Percentiles rank a stretch among this genome's conserved stretches.
Conservation (phyloP, 1,140 invertebrate species). For the Sesamia nonagrioides region DNA sequence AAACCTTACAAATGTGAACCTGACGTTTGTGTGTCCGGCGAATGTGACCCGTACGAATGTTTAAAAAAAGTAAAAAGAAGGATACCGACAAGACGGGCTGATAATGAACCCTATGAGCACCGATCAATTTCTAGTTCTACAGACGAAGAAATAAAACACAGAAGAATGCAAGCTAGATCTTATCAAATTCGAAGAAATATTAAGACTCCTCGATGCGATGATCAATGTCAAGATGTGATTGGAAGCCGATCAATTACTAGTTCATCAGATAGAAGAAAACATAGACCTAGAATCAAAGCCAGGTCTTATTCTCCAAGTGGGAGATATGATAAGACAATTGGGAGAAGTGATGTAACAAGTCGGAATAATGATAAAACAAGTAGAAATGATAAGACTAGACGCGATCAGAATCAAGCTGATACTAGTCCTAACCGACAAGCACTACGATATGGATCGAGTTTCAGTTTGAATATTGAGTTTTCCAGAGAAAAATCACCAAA, state of each 20-base stretch:
- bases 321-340: too few relatives aligned
- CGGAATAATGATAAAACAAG: too few relatives aligned
- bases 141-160: constrained; percentile 40
- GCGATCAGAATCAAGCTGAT: background rate
- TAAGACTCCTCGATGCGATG: background rate
- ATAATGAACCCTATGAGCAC: background rate
- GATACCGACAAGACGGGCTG: constrained; percentile 35
- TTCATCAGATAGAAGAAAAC: constrained; percentile 43
- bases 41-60: constrained; percentile 64
- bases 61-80: constrained; percentile 56
- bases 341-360: background rate
- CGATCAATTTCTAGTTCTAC: background rate
- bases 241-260: background rate
- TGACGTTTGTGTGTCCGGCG: constrained; percentile 57
- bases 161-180: background rate
- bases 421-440: constrained; percentile 17
- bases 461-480: constrained; percentile 60
- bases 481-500: constrained; percentile 48
- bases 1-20: constrained; percentile 63
- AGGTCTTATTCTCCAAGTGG: background rate
- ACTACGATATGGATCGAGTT: constrained; percentile 43
- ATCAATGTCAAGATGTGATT: background rate
- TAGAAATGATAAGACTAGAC: background rate
- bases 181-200: background rate
- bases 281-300: constrained; percentile 6